A percentile compares a stretch with the other conserved stretches of the same genome.
phyloP scores from a whole-genome alignment of 2,113 vertebrate species.

The Manacus vitellinus region DNA sequence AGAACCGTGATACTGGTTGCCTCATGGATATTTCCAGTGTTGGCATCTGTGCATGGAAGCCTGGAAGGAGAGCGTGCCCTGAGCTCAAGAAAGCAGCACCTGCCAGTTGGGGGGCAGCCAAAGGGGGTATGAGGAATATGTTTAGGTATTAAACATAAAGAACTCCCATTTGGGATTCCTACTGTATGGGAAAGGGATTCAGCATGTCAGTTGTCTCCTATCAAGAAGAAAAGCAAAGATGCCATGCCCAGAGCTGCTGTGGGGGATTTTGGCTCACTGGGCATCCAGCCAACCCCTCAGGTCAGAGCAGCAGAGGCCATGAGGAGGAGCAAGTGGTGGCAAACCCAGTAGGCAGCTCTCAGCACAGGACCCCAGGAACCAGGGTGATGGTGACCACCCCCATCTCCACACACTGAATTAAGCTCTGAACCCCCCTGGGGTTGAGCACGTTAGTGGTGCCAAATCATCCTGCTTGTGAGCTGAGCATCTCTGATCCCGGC shows the following conservation, averaged over 20 bases:
- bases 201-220: accelerated
- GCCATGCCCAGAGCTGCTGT: neutral
- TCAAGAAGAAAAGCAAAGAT: neutral
- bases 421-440: neutral
- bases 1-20: neutral
- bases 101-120: neutral
- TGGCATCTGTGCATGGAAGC: accelerated
- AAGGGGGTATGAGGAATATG: accelerated
- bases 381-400: neutral
- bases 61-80: accelerated
- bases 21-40: accelerated
- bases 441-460: neutral
- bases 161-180: neutral
- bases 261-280: neutral
- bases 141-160: neutral
- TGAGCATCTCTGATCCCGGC: neutral
- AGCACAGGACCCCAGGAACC: neutral
- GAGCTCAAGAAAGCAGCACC: neutral
- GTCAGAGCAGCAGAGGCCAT: neutral
- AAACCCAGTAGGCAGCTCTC: neutral
- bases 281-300: no score
- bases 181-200: neutral
- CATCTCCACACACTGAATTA: neutral
- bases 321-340: neutral
- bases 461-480: neutral